These are phyloP conservation scores for Drosophila ficusphila DNA, from an alignment of 1,140 invertebrate genomes.

Conservation along the genomic window DNA sequence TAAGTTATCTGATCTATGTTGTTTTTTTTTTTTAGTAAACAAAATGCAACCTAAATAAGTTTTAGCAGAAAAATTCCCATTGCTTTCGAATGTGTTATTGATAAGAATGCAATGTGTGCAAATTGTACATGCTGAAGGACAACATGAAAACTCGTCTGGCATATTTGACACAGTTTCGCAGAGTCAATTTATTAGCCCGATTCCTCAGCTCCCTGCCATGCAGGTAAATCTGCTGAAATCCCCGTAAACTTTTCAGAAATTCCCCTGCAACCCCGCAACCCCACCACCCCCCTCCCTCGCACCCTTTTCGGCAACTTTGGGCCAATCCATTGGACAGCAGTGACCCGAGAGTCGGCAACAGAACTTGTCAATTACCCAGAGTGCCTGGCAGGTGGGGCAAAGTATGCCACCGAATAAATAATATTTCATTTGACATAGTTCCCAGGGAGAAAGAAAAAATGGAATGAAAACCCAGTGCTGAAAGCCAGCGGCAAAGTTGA, in stretches of 20 bases:
- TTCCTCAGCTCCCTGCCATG: background rate
- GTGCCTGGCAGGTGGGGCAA: constrained; percentile 23
- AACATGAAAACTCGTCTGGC: constrained; percentile 15
- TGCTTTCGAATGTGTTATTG: constrained; percentile 9
- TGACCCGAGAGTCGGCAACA: constrained; percentile 20
- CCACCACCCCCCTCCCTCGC: too few relatives aligned
- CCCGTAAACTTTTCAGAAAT: constrained; percentile 23
- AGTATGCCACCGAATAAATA: constrained; percentile 47
- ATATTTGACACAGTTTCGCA: constrained; percentile 22
- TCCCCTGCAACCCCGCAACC: constrained; percentile 4
- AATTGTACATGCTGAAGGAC: background rate
- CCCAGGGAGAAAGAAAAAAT: background rate
- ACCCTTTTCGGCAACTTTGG: constrained; percentile 13
- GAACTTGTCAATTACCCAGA: constrained; percentile 46
- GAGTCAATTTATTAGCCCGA: constrained; percentile 35
- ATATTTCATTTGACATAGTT: constrained; percentile 60
- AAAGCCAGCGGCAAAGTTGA: constrained; percentile 43
- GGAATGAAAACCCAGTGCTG: background rate
- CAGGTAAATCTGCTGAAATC: constrained; percentile 29
- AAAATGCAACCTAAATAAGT: background rate
- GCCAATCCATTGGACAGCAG: constrained; percentile 18
- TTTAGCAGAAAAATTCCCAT: background rate
- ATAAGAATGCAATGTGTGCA: constrained; percentile 1
- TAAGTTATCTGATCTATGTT: too few relatives aligned
- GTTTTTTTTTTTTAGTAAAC: too few relatives aligned